Conservation (phyloP, 2,888 invertebrate genomes). For the Dicroscelio sp. region DNA sequence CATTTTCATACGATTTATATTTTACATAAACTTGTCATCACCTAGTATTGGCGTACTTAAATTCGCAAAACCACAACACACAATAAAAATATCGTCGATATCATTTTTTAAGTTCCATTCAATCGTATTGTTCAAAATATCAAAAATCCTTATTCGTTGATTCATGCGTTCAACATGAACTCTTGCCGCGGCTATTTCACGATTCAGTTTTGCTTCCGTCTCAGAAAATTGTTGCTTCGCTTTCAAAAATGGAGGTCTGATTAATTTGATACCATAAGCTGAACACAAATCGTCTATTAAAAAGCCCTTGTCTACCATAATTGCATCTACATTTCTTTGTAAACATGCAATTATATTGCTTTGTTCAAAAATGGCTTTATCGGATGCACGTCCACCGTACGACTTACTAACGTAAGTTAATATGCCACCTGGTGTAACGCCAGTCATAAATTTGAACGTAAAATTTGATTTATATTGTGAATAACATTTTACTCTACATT, state of each 20-base stretch:
- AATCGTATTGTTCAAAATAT: background rate
- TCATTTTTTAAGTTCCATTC: background rate
- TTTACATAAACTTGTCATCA: background rate
- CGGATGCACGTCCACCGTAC: slow-evolving; percentile 73
- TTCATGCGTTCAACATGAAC: background rate
- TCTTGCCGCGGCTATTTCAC: background rate
- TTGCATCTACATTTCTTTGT: slow-evolving; percentile 61
- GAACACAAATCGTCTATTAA: slow-evolving; percentile 39
- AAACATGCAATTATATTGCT: slow-evolving; percentile 41
- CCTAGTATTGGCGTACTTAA: background rate
- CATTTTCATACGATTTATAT: too few species aligned
- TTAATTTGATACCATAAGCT: slow-evolving; percentile 41
- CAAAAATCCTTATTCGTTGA: slow-evolving; percentile 13
- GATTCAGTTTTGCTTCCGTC: background rate
- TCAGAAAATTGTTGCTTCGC: background rate
- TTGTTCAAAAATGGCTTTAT: slow-evolving; percentile 80
- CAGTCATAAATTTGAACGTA: slow-evolving; percentile 83
- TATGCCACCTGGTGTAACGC: slow-evolving; percentile 72
- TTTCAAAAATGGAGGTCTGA: slow-evolving; percentile 23
- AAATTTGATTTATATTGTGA: background rate
- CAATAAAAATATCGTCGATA: background rate
- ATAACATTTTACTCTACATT: background rate
- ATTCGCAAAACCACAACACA: background rate
- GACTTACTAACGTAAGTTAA: too few species aligned
- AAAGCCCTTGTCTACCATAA: too few species aligned